These are phyloP conservation scores for Drosophila lacteicornis DNA, from an alignment of 1,140 invertebrate species.

Conservation along the genomic window DNA sequence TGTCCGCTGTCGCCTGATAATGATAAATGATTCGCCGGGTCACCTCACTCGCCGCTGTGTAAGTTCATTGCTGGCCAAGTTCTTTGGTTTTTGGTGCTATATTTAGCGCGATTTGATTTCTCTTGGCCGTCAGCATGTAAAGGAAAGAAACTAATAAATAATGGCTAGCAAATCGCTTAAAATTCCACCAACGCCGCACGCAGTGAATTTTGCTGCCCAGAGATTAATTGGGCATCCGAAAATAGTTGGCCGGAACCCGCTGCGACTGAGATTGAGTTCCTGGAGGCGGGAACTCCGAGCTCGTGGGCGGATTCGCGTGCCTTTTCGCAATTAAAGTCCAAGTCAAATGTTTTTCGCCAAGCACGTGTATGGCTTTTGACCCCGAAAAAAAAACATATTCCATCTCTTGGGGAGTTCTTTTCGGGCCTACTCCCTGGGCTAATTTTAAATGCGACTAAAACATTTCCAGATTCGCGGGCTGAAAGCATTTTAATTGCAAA, in stretches of 20 bases:
- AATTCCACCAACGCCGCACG: conserved; percentile 61
- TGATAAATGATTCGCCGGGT: conserved; percentile 64
- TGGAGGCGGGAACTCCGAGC: conserved; percentile 18
- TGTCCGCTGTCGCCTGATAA: conserved; percentile 64
- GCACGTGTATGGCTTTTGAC: conserved; percentile 42
- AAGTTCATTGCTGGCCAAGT: conserved; percentile 72
- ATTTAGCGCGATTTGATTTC: conserved; percentile 60
- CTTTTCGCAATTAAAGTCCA: conserved; percentile 57
- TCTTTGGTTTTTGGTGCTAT: conserved; percentile 46
- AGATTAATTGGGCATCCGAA: conserved; percentile 71
- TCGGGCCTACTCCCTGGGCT: not conserved
- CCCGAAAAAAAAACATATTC: conserved; percentile 10
- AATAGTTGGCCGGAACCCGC: conserved; percentile 55
- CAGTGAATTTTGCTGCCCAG: conserved; percentile 13
- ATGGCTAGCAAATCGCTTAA: conserved; percentile 79
- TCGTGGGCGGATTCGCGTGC: conserved; percentile 58
- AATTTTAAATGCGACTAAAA: conserved; percentile 10
- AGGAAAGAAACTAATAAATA: conserved; percentile 66
- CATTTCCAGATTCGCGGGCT: conserved; percentile 14
- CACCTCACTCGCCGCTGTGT: conserved; percentile 39
- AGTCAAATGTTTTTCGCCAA: conserved; percentile 33
- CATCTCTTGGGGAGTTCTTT: not conserved
- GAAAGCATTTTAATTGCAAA: conserved; percentile 53
- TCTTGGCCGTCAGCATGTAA: conserved; percentile 46
- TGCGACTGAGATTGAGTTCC: conserved; percentile 55